Base-by-base conservation (phyloP, 1,140 invertebrate genomes). In the Grapholita molesta region DNA sequence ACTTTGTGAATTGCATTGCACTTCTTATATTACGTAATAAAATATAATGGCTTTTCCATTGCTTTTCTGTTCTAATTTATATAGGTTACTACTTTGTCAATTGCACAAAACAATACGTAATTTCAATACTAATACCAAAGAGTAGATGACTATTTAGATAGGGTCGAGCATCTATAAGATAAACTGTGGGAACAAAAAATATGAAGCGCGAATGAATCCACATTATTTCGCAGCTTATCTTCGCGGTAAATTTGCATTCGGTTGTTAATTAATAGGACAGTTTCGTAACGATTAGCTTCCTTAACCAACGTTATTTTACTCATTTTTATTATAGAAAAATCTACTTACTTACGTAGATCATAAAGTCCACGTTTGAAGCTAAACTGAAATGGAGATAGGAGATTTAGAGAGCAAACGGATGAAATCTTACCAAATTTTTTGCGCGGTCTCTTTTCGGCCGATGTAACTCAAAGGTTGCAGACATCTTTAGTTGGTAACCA, bases 231-330 rank as follows among this genome's bases (percentile, higher is more conserved):
- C 24, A 28, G 24, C 25, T 32, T 61, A 61, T 61, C 55, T 61
- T 61, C 55, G 55, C 55, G 55, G 55, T 28, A 61, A 61, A 61
- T 61, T 61, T 61, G 55, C 55, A 61, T 61, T 32, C 55, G 55
- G 24, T 61, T 61, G 55, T 61, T 48, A 61, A 61, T 61, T 61
- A 61, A 18, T 61, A 61, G 55, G 55, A 61, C 55, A 28, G 55
- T 61, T 61, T 61, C 55, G 25, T 61, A 61, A 61, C 24, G 55
- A 21, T 48, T 48, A 9, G 7, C 0, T 48, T 9, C 42, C 6
- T 15, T 48, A 5, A 21, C 5, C 12, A 48, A 15, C 42, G 18
- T 8, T 48, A 48, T 48, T 15, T 9, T 48, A 48, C 42, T 48
- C 18, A 2, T 18, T 48, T 48, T 5, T 21, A 21, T 21, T 15